Conservation (phyloP, 2,888 invertebrate genomes). For the Hypomecis atomaria region DNA sequence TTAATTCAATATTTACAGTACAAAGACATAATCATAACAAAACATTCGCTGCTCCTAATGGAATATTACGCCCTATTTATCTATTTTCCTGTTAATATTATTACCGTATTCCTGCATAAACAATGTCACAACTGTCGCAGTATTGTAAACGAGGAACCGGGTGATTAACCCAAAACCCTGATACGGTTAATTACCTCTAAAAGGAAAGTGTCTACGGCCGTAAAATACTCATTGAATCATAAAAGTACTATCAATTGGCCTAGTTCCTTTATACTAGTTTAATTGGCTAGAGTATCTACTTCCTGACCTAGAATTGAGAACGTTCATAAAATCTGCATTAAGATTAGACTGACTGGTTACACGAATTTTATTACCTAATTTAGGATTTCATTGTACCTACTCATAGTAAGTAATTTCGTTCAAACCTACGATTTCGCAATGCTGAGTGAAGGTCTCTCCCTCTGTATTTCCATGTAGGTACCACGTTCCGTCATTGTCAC, state of each 20-base stretch:
- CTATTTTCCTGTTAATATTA: slow-evolving; percentile 13
- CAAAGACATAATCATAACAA: neutral
- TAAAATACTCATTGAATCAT: slow-evolving; percentile 11
- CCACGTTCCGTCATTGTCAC: too few species aligned
- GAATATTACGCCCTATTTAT: neutral
- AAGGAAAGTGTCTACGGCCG: slow-evolving; percentile 5
- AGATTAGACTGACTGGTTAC: too few species aligned
- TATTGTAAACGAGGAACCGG: neutral
- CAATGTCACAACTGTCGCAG: slow-evolving; percentile 10
- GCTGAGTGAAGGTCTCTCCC: too few species aligned
- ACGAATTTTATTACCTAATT: too few species aligned
- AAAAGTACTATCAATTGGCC: slow-evolving; percentile 1
- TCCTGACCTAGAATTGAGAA: neutral
- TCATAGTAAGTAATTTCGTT: too few species aligned
- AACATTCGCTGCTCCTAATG: neutral
- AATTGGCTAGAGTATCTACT: neutral
- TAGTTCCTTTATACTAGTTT: neutral
- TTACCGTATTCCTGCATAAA: neutral
- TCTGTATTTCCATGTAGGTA: too few species aligned
- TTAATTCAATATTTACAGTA: neutral
- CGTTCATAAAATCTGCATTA: too few species aligned
- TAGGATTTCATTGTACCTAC: too few species aligned
- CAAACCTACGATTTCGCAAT: too few species aligned
- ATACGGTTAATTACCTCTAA: slow-evolving; percentile 6
- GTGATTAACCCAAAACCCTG: slow-evolving; percentile 8